phyloP scores from a whole-genome alignment of 2,797 vertebrate species.

The Sebastes taczanowskii region DNA sequence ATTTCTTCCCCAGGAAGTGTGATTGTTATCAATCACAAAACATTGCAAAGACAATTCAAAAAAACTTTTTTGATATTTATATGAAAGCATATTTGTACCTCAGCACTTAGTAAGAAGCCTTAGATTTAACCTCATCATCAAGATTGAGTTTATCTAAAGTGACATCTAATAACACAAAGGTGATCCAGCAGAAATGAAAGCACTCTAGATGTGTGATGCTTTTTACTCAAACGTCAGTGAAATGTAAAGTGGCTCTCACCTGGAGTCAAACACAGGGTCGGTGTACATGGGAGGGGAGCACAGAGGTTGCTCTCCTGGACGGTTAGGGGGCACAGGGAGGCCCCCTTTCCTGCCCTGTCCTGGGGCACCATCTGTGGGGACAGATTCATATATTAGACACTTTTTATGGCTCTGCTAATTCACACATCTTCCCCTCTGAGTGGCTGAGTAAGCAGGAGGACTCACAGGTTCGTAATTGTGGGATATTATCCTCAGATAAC shows the following conservation, averaged over 20 bases:
- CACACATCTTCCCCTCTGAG: slow-evolving; percentile 7
- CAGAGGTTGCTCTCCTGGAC: slow-evolving; percentile 49
- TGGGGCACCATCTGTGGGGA: slow-evolving; percentile 67
- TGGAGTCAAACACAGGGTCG: slow-evolving; percentile 76
- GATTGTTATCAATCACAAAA: background rate
- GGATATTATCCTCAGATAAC: slow-evolving; percentile 16
- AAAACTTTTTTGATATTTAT: background rate
- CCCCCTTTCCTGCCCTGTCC: slow-evolving; percentile 57
- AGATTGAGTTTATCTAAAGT: background rate
- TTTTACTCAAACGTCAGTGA: background rate
- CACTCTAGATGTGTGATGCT: background rate
- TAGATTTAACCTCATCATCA: background rate
- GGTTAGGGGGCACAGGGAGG: slow-evolving; percentile 43
- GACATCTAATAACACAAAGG: background rate
- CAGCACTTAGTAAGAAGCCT: background rate
- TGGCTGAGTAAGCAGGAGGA: slow-evolving; percentile 14
- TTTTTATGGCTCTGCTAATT: slow-evolving; percentile 25
- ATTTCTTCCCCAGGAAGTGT: background rate
- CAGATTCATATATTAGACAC: slow-evolving; percentile 49
- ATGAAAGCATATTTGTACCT: background rate
- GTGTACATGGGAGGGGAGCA: slow-evolving; percentile 66
- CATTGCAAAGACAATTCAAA: background rate
- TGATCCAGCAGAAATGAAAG: background rate
- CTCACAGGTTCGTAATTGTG: slow-evolving; percentile 13
- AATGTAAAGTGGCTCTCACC: slow-evolving; percentile 65